These are phyloP conservation scores for Acromyrmex charruanus DNA, from an alignment of 1,140 invertebrate genomes.

Conservation along the genomic window DNA sequence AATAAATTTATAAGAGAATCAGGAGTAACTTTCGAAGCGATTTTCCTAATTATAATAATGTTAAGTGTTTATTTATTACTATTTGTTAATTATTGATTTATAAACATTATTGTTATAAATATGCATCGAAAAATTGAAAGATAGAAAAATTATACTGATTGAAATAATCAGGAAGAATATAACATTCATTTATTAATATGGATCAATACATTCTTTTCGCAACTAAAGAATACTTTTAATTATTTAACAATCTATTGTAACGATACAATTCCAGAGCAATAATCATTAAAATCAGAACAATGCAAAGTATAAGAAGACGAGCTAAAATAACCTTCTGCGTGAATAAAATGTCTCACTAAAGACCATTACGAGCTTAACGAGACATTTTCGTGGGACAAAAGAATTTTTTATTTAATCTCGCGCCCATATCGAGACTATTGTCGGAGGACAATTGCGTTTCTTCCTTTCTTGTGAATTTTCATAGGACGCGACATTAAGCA, in stretches of 20 bases:
- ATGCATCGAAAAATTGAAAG: background rate
- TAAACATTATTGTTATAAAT: background rate
- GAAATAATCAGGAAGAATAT: background rate
- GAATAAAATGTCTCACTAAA: constrained; percentile 23
- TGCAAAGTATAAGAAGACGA: background rate
- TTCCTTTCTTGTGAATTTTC: constrained; percentile 70
- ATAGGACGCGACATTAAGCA: constrained; percentile 54
- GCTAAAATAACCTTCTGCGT: constrained; percentile 37
- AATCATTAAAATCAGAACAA: constrained; percentile 34
- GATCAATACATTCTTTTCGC: background rate
- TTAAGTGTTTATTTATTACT: background rate
- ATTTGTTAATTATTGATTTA: background rate
- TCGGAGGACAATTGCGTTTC: constrained; percentile 58
- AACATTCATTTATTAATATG: constrained; percentile 5
- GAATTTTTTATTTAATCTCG: constrained; percentile 70
- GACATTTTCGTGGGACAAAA: constrained; percentile 69
- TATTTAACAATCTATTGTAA: constrained; percentile 42
- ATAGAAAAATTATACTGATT: background rate
- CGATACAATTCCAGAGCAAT: constrained; percentile 43
- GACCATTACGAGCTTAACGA: constrained; percentile 76
- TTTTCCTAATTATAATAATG: background rate
- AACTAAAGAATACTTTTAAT: background rate
- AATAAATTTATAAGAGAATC: no score
- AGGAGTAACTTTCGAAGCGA: no score
- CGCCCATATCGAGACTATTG: constrained; percentile 59